Percentiles rank a stretch among this genome's conserved stretches.
Conservation (phyloP, 2,888 invertebrate species). For the Thymelicus sylvestris region DNA sequence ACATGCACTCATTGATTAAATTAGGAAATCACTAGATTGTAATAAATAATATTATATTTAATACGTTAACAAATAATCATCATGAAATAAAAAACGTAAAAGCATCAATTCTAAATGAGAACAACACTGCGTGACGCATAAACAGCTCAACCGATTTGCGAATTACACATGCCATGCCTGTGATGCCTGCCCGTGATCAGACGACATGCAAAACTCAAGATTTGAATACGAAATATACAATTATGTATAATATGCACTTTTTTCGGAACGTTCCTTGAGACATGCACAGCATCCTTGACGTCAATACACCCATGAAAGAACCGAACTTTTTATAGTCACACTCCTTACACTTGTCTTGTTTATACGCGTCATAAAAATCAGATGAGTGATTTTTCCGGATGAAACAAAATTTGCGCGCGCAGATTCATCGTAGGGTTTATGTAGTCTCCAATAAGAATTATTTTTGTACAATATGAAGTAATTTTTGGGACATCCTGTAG, state of each 20-base stretch:
- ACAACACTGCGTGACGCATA: conserved; percentile 10
- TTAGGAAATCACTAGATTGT: neutral
- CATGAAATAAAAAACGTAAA: neutral
- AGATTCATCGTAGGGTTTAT: too few relatives aligned
- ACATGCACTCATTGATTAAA: too few relatives aligned
- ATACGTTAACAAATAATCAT: neutral
- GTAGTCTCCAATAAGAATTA: too few relatives aligned
- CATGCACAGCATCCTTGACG: neutral
- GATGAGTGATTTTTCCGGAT: too few relatives aligned
- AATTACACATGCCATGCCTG: conserved; percentile 19
- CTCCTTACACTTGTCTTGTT: too few relatives aligned
- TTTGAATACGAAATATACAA: conserved; percentile 8
- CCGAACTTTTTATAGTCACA: neutral
- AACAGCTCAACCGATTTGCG: neutral
- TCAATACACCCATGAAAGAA: neutral
- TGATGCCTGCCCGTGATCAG: neutral
- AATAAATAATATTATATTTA: neutral
- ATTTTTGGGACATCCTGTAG: too few relatives aligned
- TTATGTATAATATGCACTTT: conserved; percentile 1
- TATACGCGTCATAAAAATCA: too few relatives aligned
- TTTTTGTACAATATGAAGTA: too few relatives aligned
- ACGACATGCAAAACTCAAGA: conserved; percentile 18
- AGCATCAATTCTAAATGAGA: conserved; percentile 1
- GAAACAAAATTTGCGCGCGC: too few relatives aligned
- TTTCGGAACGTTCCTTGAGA: neutral